Evolutionary conservation across 2,113 vertebrate species (phyloP).

Genomic region (Rhabdornis inornatus): DNA sequence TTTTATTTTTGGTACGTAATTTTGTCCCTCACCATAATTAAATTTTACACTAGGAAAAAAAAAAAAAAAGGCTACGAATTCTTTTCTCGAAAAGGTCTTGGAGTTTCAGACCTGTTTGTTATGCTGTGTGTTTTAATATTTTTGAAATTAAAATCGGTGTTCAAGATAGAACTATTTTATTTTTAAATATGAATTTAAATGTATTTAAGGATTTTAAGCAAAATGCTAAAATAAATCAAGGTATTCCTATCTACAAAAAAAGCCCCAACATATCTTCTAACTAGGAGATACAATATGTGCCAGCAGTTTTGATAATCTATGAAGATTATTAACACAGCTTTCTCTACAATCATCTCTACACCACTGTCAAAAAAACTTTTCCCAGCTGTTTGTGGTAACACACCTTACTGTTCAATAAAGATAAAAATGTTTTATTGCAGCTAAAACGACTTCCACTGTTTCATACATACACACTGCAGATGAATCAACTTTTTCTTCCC

Average conservation of each 20-base stretch:
- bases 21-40: neutral
- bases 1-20: neutral
- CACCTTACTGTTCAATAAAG: neutral
- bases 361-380: neutral
- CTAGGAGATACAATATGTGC: accelerated
- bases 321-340: neutral
- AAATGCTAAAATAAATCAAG: neutral
- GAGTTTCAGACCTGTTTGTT: neutral
- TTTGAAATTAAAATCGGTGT: neutral
- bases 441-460: neutral
- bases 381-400: neutral
- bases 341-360: neutral
- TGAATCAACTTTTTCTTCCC: neutral
- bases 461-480: neutral
- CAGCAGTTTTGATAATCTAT: neutral
- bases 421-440: neutral
- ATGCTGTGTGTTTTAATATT: accelerated
- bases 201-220: neutral
- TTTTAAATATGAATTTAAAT: neutral
- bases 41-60: neutral
- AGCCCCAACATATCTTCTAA: neutral
- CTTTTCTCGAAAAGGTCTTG: neutral
- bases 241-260: neutral
- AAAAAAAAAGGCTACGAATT: accelerated
- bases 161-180: neutral